Percentiles rank a stretch among this genome's conserved stretches.
phyloP scores from a whole-genome alignment of 2,888 invertebrate species.

The Drosophila crucigera region DNA sequence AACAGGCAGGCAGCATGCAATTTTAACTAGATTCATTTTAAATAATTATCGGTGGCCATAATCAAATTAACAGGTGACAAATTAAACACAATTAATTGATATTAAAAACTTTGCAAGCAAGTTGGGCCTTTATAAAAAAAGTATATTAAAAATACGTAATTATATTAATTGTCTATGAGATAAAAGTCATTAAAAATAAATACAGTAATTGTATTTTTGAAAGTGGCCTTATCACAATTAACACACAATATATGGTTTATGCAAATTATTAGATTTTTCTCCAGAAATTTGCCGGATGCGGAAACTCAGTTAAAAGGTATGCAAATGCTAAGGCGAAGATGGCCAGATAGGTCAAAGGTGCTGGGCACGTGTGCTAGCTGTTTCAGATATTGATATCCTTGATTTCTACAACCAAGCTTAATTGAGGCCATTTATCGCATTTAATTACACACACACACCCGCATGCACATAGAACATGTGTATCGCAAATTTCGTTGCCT shows the following conservation, averaged over 20 bases:
- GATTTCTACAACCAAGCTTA: slow-evolving; percentile 24
- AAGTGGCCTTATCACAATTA: neutral
- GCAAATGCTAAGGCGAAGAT: neutral
- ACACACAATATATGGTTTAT: neutral
- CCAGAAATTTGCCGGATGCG: too few species aligned
- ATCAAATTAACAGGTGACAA: neutral
- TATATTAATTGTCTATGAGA: neutral
- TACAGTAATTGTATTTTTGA: neutral
- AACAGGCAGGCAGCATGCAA: neutral
- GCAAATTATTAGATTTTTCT: neutral
- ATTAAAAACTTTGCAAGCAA: neutral
- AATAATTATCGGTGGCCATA: neutral
- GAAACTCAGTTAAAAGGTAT: neutral
- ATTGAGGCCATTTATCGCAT: slow-evolving; percentile 1
- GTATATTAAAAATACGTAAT: neutral
- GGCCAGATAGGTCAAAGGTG: neutral
- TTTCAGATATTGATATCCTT: slow-evolving; percentile 48
- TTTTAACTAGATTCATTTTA: neutral
- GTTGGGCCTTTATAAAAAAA: neutral
- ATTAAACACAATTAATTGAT: neutral
- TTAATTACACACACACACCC: neutral
- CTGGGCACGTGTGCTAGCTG: neutral
- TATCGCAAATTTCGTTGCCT: neutral
- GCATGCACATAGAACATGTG: neutral
- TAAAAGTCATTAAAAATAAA: neutral